Conservation (phyloP, 2,888 invertebrate genomes). For the Deroplatys truncata region DNA sequence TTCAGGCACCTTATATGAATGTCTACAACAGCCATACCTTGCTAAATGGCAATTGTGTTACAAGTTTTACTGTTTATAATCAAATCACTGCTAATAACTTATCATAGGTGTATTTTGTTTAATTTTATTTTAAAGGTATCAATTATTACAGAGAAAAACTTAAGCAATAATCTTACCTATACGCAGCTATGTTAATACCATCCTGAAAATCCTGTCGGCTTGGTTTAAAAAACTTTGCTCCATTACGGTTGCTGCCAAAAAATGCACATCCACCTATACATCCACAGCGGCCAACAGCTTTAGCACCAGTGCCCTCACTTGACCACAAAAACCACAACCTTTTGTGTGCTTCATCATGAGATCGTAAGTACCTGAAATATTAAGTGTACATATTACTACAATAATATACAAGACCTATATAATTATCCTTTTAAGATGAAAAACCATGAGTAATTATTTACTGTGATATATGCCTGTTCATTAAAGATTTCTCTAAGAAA, state of each 20-base stretch:
- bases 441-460: not conserved
- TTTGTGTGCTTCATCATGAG: conserved; percentile 79
- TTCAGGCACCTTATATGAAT: no score
- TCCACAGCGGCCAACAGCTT: conserved; percentile 71
- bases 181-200: conserved; percentile 77
- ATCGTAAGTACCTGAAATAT: conserved; percentile 58
- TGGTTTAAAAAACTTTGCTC: conserved; percentile 82
- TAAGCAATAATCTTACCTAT: conserved; percentile 49
- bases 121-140: not conserved
- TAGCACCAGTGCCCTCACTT: conserved; percentile 55
- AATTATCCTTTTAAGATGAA: conserved; percentile 1
- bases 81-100: no score
- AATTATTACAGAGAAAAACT: not conserved
- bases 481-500: not conserved
- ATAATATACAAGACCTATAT: not conserved
- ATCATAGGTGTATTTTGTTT: not conserved
- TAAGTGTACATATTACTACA: not conserved
- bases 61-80: no score
- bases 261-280: conserved; percentile 94
- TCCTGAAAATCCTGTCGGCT: conserved; percentile 74
- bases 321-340: conserved; percentile 96
- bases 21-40: no score
- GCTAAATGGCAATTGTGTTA: no score
- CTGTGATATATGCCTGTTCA: not conserved
- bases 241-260: conserved; percentile 90